Evolutionary conservation across 2,888 invertebrate species (phyloP).

Genomic region (Neoascia interrupta): DNA sequence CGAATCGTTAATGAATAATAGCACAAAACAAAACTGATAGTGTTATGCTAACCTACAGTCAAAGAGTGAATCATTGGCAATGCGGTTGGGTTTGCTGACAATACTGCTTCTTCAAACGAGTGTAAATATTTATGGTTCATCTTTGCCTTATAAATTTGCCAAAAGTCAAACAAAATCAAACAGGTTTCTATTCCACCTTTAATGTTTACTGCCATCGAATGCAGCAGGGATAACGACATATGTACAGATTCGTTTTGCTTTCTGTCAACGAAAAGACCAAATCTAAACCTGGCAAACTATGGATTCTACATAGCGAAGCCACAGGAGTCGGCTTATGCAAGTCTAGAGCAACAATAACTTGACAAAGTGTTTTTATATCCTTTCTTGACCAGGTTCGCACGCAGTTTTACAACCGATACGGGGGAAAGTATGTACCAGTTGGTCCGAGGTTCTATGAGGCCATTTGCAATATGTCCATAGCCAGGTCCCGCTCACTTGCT

Average conservation of each 20-base stretch:
- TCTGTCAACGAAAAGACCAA: not conserved
- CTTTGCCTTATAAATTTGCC: too few species aligned
- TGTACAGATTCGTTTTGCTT: slow-evolving; percentile 13
- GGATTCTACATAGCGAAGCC: not conserved
- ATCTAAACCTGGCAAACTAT: slow-evolving; percentile 6
- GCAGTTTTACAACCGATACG: slow-evolving; percentile 17
- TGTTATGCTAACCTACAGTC: too few species aligned
- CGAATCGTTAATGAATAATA: too few species aligned
- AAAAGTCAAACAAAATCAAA: too few species aligned
- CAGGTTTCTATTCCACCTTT: too few species aligned
- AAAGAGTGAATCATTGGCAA: not conserved
- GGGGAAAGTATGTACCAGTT: not conserved
- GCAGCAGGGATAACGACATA: not conserved
- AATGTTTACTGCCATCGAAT: slow-evolving; percentile 19
- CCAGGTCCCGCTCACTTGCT: not conserved
- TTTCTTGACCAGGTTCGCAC: not conserved
- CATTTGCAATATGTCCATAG: slow-evolving; percentile 4
- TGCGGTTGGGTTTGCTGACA: not conserved
- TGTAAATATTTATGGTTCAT: too few species aligned
- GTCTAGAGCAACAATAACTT: not conserved
- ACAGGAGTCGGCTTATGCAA: slow-evolving; percentile 1
- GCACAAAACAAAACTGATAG: too few species aligned
- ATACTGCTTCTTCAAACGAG: not conserved
- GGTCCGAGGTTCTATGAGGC: slow-evolving; percentile 7
- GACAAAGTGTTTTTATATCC: too few species aligned